Percentiles rank a stretch among this genome's conserved stretches.
phyloP scores from a whole-genome alignment of 1,140 invertebrate genomes.

The Scaptomyza hsui region DNA sequence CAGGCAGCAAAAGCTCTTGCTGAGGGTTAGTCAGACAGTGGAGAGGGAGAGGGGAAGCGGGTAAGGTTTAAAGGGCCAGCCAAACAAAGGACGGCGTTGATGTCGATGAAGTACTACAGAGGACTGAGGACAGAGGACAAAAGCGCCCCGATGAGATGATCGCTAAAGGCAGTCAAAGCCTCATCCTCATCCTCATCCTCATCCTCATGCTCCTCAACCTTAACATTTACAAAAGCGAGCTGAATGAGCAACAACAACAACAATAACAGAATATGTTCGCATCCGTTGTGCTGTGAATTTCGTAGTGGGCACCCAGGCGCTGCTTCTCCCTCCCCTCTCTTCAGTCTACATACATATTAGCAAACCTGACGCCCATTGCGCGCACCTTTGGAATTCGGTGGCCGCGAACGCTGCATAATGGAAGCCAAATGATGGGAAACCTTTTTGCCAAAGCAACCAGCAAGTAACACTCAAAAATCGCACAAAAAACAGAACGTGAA shows the following conservation, averaged over 20 bases:
- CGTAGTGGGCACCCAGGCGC: slow-evolving; percentile 76
- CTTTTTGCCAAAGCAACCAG: slow-evolving; percentile 62
- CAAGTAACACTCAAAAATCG: slow-evolving; percentile 34
- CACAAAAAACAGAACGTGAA: slow-evolving; percentile 9
- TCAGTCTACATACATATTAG: slow-evolving; percentile 17
- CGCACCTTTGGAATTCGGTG: slow-evolving; percentile 77
- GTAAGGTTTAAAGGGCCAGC: slow-evolving; percentile 27
- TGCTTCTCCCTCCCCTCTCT: slow-evolving; percentile 5
- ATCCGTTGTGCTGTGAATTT: slow-evolving; percentile 66
- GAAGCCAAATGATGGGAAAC: slow-evolving; percentile 80
- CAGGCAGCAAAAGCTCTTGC: slow-evolving; percentile 7
- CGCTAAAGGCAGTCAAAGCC: slow-evolving; percentile 53
- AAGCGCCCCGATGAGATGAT: slow-evolving; percentile 77
- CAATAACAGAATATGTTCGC: slow-evolving; percentile 43
- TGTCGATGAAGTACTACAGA: slow-evolving; percentile 30
- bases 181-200: slow-evolving; percentile 10
- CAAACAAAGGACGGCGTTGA: slow-evolving; percentile 51
- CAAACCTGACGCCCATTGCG: slow-evolving; percentile 65
- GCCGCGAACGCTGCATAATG: slow-evolving; percentile 81
- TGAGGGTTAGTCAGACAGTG: not conserved
- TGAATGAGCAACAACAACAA: slow-evolving; percentile 36
- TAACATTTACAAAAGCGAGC: slow-evolving; percentile 11
- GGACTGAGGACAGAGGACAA: slow-evolving; percentile 58
- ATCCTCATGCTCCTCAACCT: not conserved
- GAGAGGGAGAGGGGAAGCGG: slow-evolving; percentile 5